Conservation (phyloP, 2,113 vertebrate genomes). For the Haemorhous mexicanus region DNA sequence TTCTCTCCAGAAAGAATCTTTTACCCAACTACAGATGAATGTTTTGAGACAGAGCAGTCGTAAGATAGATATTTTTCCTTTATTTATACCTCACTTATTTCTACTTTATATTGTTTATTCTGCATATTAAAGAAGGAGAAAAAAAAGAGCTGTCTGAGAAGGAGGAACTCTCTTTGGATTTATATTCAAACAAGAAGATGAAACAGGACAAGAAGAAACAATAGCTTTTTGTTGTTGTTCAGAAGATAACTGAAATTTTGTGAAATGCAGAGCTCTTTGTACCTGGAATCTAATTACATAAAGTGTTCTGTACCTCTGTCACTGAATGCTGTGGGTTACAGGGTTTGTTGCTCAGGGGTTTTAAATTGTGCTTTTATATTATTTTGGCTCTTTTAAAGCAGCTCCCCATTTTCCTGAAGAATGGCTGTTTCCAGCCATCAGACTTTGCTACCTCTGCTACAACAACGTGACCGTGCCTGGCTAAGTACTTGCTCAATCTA, state of each 20-base stretch:
- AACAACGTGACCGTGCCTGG: not conserved
- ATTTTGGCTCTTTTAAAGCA: not conserved
- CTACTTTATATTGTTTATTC: not conserved
- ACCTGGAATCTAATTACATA: not conserved
- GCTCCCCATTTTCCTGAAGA: not conserved
- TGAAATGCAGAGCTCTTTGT: not conserved
- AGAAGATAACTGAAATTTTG: not conserved
- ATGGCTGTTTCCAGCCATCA: not conserved
- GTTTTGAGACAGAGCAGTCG: not conserved
- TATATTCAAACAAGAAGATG: not conserved
- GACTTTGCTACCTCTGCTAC: not conserved
- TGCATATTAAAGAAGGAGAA: not conserved
- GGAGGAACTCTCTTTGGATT: not conserved
- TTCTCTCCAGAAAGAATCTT: not conserved
- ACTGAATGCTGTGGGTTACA: not conserved
- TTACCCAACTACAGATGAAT: not conserved
- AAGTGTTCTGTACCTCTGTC: not conserved
- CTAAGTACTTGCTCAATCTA: not conserved
- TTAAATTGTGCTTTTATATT: not conserved
- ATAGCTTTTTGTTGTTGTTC: not conserved
- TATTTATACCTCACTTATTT: not conserved
- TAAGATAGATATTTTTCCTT: not conserved
- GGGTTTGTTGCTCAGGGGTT: not conserved
- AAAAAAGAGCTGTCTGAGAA: not conserved
- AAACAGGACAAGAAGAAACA: not conserved